Evolutionary conservation across 2,888 invertebrate species (phyloP), one percentile per base, ranked within the genome.

Genomic region (Malthinus seriepunctatus): DNA sequence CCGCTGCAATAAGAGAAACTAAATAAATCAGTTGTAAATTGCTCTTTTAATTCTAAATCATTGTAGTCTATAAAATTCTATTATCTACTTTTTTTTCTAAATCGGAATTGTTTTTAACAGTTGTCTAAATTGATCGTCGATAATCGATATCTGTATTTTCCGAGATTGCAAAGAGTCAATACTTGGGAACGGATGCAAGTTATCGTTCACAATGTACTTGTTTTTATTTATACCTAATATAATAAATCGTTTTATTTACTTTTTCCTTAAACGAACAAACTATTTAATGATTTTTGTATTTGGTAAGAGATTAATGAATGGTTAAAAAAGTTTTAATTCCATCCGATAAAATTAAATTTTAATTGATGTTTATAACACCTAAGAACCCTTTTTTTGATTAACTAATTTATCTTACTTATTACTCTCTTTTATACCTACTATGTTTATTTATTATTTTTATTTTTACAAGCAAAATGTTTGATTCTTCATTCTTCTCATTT

Each of bases 131-230:
- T 31, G 49, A 55, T 55, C 49, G 44, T 14, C n/a, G 46, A 38
- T 34, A 55, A 56, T 56, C 56, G 39, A 14, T 49, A 54, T 49
- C 38, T 50, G 35, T 53, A 33, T 52, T 45, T 52, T 23, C 23
- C 39, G 9, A 45, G 46, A 45, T 55, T 50, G 37, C 39, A 48
- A 47, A 44, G 69, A 67, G 61, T 23, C 23, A 23, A 23, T 59
- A 68, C 69, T 42, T 72, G 72, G 72, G 72, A 72, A 72, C 71
- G 72, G 70, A 71, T 70, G 70, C 66, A 65, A 66, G 64, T 65
- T 63, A 68, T 65, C 64, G 69, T 71, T 71, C 72, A 71, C 72
- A 72, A 70, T 69, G 59, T 64, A 63, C 64, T 56, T 57, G 48
- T 62, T 63, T 62, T 62, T 60, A 53, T 46, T 57, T 51, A 50